Evolutionary conservation across 2,797 vertebrate species (phyloP).

Genomic region (Anguilla marmorata): DNA sequence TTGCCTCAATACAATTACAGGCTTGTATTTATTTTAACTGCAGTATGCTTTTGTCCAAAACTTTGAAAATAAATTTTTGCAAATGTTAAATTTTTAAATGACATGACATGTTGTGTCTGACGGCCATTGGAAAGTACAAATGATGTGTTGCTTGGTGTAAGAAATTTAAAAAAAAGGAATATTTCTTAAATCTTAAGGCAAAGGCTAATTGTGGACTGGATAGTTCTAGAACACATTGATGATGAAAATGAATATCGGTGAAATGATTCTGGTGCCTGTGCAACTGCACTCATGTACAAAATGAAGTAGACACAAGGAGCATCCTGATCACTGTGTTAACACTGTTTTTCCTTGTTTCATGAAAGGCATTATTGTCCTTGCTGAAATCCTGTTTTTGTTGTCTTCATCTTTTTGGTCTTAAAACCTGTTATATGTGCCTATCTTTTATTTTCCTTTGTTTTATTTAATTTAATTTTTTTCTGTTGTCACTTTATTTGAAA

Average conservation of each 20-base stretch:
- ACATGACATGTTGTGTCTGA: neutral
- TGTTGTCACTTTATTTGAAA: constrained; percentile 34
- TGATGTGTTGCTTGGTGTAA: neutral
- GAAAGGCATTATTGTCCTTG: neutral
- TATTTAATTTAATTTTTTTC: constrained; percentile 32
- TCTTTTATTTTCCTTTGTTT: constrained; percentile 21
- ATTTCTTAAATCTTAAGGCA: neutral
- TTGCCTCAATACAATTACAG: neutral
- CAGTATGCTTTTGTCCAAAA: neutral
- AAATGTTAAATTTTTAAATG: neutral
- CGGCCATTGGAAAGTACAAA: neutral
- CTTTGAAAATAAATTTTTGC: neutral
- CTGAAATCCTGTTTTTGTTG: neutral
- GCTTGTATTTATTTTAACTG: neutral
- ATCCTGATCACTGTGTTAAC: constrained; percentile 16
- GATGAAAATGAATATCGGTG: neutral
- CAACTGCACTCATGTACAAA: neutral
- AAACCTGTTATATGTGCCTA: constrained; percentile 49
- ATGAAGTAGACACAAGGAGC: neutral
- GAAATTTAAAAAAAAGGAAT: neutral
- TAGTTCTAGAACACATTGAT: neutral
- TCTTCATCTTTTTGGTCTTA: neutral
- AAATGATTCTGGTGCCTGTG: constrained; percentile 4
- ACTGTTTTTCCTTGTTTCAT: neutral
- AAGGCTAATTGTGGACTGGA: constrained; percentile 10